Base-by-base conservation (phyloP, 2,113 vertebrate species). In the Pseudopodoces humilis region DNA sequence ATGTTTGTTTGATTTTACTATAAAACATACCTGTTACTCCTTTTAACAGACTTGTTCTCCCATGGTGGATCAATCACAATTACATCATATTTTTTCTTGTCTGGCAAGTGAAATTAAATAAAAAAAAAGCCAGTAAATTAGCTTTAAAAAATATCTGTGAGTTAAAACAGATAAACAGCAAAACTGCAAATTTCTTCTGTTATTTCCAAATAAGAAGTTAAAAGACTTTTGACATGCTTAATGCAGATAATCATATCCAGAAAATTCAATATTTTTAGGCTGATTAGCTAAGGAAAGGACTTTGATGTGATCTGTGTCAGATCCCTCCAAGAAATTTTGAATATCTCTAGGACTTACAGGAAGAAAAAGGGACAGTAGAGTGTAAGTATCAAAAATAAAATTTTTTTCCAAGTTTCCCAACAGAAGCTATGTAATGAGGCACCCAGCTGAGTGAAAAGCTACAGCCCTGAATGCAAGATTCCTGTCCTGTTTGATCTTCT, bases 41-140 rank as follows among this genome's bases (percentile, higher is more conserved):
- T 99, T 97, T 99, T 99, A 92, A 99, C 98, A 15, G 99, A 99
- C 94, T 99, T 99, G 96, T 99, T 99, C 97, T 99, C 98, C 99
- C 99, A 99, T 1, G 99, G 99, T 71, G 99, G 99, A 96, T 99
- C 99, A 41, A 99, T 97, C 58, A 99, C 98, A 93, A 99, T 99
- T 25, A 99, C 90, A 87, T 98, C 98, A 58, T 98, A 99, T 62
- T 92, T 99, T 75, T 97, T 98, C 92, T 97, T 97, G 83, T 97
- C 99, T 99, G 95, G 44, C 83, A 97, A 86, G 44, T 58, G 76
- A 97, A 70, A 84, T 23, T 77, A 13, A 75, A 28, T 50, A 21
- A 33, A 80, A 88, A 28, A 10, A 37, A 53, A 64, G 0, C 0
- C 27, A 83, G 25, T 72, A 27, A 31, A 78, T 43, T 41, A 74